phyloP scores from a whole-genome alignment of 2,113 vertebrate species.

The Synodontis membranacea region DNA sequence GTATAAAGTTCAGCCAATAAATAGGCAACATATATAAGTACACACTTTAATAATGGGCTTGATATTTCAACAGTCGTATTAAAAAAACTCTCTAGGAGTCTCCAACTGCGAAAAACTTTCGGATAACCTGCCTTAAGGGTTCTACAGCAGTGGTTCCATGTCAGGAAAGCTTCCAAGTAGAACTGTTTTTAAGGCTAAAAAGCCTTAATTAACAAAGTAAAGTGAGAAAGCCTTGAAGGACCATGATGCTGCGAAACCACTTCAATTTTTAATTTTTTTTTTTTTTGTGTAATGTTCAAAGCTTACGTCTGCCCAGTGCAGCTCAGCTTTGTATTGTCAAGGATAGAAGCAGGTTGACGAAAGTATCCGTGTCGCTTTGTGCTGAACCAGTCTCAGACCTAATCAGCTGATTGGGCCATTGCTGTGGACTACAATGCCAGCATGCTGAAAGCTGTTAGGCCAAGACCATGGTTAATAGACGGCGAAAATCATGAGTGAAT shows the following conservation, averaged over 20 bases:
- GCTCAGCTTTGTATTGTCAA: slow-evolving; percentile 38
- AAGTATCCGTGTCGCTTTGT: slow-evolving; percentile 12
- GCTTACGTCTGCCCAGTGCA: slow-evolving; percentile 20
- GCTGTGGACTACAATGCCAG: slow-evolving; percentile 32
- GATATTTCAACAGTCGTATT: not conserved
- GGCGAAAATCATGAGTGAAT: slow-evolving; percentile 89
- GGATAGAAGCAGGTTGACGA: slow-evolving; percentile 31
- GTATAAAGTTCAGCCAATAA: not conserved
- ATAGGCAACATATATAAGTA: not conserved
- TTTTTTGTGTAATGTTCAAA: slow-evolving; percentile 24
- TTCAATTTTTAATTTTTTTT: too few relatives aligned
- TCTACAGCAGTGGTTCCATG: not conserved
- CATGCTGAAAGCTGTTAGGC: slow-evolving; percentile 71
- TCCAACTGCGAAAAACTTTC: not conserved
- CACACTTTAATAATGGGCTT: not conserved
- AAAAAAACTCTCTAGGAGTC: not conserved
- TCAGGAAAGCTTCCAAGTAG: not conserved
- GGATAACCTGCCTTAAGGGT: not conserved
- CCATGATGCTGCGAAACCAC: not conserved
- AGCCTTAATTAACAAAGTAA: not conserved
- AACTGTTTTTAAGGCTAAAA: not conserved
- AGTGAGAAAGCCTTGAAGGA: not conserved
- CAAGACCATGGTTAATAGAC: slow-evolving; percentile 83
- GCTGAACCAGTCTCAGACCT: slow-evolving; percentile 26
- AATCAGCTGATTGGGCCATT: slow-evolving; percentile 54